Conservation (phyloP, 2,113 vertebrate species). For the Gnathonemus longibarbis region DNA sequence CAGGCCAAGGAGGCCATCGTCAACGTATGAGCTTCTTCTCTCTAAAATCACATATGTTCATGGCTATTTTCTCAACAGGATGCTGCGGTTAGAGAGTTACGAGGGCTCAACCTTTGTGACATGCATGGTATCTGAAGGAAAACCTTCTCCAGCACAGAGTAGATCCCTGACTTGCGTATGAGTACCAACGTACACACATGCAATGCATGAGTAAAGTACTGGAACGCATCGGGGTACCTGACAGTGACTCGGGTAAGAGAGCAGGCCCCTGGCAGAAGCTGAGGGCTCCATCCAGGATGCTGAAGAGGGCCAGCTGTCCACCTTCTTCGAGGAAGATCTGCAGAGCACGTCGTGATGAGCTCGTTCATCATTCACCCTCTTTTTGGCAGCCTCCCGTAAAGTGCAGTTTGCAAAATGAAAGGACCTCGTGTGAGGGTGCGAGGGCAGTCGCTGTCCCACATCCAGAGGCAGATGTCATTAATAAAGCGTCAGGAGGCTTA, state of each 20-base stretch:
- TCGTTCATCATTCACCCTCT: conserved; percentile 36
- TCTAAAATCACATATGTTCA: background rate
- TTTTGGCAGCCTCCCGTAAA: conserved; percentile 32
- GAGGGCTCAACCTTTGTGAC: background rate
- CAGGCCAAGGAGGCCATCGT: conserved; percentile 93
- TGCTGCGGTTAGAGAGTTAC: background rate
- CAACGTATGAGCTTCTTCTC: conserved; percentile 64
- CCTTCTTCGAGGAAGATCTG: background rate
- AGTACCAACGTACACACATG: background rate
- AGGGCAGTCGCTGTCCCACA: background rate
- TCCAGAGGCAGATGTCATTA: conserved; percentile 31
- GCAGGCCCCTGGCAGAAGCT: background rate
- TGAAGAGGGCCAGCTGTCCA: background rate
- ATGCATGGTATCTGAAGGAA: background rate
- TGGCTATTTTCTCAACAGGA: background rate
- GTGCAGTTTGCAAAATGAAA: background rate
- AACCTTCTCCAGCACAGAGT: background rate
- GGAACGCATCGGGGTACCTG: background rate
- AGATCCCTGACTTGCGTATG: background rate
- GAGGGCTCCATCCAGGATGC: background rate
- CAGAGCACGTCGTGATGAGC: conserved; percentile 26
- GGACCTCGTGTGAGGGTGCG: background rate
- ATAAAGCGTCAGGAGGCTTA: conserved; percentile 29
- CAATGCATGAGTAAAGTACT: background rate
- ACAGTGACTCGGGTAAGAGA: background rate